Evolutionary conservation across 2,113 vertebrate species (phyloP).

Genomic region (Centrocercus urophasianus): DNA sequence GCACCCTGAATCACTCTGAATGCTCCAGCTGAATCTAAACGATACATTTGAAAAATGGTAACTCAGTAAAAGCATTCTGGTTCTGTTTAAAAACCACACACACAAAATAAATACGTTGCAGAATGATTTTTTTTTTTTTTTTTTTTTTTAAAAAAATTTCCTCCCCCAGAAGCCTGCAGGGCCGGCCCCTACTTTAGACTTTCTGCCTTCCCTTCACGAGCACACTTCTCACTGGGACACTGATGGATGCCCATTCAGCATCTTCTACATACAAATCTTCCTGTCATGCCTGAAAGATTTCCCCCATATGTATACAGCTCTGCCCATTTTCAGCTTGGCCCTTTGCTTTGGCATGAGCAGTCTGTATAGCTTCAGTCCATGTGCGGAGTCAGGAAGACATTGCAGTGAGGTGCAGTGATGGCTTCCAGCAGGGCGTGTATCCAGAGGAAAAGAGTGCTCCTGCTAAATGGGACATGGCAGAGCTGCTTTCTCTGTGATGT

Average conservation of each 20-base stretch:
- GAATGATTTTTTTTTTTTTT: background rate
- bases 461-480: background rate
- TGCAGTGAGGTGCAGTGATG: background rate
- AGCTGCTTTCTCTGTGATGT: background rate
- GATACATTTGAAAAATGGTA: background rate
- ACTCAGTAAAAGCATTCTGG: background rate
- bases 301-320: background rate
- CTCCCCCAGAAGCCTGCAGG: background rate
- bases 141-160: background rate
- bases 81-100: background rate
- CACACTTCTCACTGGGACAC: background rate
- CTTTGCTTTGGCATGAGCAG: background rate
- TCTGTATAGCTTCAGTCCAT: background rate
- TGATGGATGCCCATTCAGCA: background rate
- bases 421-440: background rate
- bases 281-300: background rate
- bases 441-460: background rate
- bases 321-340: fast-evolving
- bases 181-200: background rate
- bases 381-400: background rate
- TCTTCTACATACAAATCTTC: background rate
- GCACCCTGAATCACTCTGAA: background rate
- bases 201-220: background rate
- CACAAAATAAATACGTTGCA: background rate
- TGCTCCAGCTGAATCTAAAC: background rate